Conservation (phyloP, 2,888 invertebrate genomes). For the Nephrotoma guestfalica region DNA sequence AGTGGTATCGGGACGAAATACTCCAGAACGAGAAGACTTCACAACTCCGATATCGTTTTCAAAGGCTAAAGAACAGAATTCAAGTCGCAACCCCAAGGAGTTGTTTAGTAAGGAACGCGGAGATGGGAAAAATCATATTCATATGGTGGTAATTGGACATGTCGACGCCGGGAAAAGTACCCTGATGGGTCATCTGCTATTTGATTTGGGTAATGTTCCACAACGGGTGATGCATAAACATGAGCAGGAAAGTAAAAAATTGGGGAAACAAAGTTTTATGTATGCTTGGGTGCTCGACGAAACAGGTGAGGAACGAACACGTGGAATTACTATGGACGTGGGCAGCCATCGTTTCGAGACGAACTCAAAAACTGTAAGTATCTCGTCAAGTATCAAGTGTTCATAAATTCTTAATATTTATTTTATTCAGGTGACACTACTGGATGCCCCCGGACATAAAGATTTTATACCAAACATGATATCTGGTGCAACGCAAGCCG, state of each 20-base stretch:
- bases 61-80: slow-evolving; percentile 29
- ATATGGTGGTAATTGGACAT: slow-evolving; percentile 89
- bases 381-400: not conserved
- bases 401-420: not conserved
- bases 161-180: slow-evolving; percentile 46
- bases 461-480: slow-evolving; percentile 99
- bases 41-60: slow-evolving; percentile 18
- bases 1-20: slow-evolving; percentile 40
- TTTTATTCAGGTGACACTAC: slow-evolving; percentile 45
- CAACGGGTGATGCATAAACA: slow-evolving; percentile 88
- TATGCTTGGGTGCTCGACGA: slow-evolving; percentile 99
- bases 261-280: slow-evolving; percentile 95
- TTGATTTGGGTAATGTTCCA: slow-evolving; percentile 71
- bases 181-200: slow-evolving; percentile 89
- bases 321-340: slow-evolving; percentile 99
- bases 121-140: slow-evolving; percentile 70
- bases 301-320: slow-evolving; percentile 88
- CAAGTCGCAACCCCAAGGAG: slow-evolving; percentile 26
- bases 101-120: slow-evolving; percentile 62
- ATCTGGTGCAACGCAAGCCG: slow-evolving; percentile 94
- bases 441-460: slow-evolving; percentile 98
- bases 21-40: slow-evolving; percentile 29
- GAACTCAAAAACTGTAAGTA: slow-evolving; percentile 42
- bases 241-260: slow-evolving; percentile 91
- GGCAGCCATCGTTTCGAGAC: slow-evolving; percentile 89